These are phyloP conservation scores for Eutrigla gurnardus DNA, from an alignment of 2,797 vertebrate species.

Conservation along the genomic window DNA sequence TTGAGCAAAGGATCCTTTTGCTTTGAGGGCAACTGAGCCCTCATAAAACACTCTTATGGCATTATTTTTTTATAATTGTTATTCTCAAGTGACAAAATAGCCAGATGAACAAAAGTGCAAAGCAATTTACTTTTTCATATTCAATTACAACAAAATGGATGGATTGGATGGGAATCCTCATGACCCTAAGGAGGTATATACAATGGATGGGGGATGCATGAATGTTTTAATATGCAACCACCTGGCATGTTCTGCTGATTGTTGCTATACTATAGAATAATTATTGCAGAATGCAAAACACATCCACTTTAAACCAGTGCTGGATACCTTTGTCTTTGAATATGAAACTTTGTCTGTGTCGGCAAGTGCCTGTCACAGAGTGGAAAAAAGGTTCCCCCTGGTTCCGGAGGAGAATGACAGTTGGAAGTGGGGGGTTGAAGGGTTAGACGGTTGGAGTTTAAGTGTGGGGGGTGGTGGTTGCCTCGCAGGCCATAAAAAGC, in stretches of 20 bases:
- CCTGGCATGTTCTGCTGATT: not conserved
- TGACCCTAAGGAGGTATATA: not conserved
- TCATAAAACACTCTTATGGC: not conserved
- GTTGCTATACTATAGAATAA: not conserved
- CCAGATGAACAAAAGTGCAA: not conserved
- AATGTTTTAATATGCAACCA: conserved; percentile 7
- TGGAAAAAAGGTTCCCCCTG: conserved; percentile 8
- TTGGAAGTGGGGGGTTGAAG: conserved; percentile 25
- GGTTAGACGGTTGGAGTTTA: conserved; percentile 33
- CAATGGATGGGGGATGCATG: conserved; percentile 11
- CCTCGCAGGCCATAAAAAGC: conserved; percentile 68
- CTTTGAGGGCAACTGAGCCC: not conserved
- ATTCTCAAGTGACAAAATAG: not conserved
- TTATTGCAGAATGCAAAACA: not conserved
- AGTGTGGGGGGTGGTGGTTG: conserved; percentile 41
- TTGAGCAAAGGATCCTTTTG: not conserved
- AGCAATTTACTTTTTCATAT: not conserved
- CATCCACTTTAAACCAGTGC: not conserved
- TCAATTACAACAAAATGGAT: not conserved
- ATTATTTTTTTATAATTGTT: no score
- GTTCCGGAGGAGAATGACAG: conserved; percentile 38
- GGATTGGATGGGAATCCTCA: not conserved
- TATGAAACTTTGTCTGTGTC: conserved; percentile 23
- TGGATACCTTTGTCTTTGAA: conserved; percentile 15
- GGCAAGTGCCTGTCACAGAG: conserved; percentile 21